Evolutionary conservation across 2,888 invertebrate genomes (phyloP), one percentile per base, ranked within the genome.

Genomic region (Lasiommata megera): DNA sequence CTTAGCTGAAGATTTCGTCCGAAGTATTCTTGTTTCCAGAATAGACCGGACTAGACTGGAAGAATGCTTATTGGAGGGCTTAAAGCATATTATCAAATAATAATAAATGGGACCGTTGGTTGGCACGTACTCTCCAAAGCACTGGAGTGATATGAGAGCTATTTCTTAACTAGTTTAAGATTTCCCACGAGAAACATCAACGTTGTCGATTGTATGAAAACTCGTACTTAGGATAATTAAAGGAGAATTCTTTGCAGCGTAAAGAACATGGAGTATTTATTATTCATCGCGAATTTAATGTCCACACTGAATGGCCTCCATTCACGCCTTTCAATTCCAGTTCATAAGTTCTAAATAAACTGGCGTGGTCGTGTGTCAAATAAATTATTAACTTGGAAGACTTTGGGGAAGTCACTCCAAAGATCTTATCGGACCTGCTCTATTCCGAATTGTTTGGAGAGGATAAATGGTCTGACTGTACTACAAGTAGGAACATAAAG

Each of bases 401-500:
- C 31, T 40, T 31, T 44, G 29, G 46, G 46, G 31, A 37, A 48
- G 36, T 37, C 36, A 18, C 48, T 48, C 23, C 8, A 23, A 36
- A 37, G 37, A 48, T 37, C 12, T 48, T 48, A 48, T 48, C 48
- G 48, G 16, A 46, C 31, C 29, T 46, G 31, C 37, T 37, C 37
- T 48, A 48, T 48, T 48, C 23, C 17, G 18, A 48, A 37, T 48
- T 48, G 36, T 48, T 37, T 36, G 36, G 36, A 48, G 18, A 16
- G 16, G 46, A 46, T 31, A 36, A 12, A 37, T 37, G 23, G 18
- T 36, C 12, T 36, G 23, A 47, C 12, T 43, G 43, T 47, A 34
- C 17, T 47, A 44, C 37, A 59, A 52, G 36, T 52, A 38, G 47
- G 31, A 31, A 9, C 59, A 59, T 59, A 59, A 59, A 59, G 47